Conservation (phyloP, 2,888 invertebrate species). For the Malthinus seriepunctatus region DNA sequence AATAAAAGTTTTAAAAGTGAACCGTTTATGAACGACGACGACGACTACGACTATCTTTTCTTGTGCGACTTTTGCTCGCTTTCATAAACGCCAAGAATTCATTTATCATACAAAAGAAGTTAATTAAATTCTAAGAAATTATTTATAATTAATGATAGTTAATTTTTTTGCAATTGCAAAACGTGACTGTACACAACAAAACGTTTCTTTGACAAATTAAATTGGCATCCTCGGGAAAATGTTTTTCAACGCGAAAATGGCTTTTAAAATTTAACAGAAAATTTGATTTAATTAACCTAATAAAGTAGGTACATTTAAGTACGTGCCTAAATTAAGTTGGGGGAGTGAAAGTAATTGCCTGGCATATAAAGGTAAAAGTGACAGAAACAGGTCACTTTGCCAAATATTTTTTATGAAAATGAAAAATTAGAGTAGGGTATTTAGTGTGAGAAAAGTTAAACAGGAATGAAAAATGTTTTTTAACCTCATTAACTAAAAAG, state of each 20-base stretch:
- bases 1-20: constrained; percentile 31
- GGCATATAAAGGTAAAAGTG: too few relatives aligned
- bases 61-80: constrained; percentile 19
- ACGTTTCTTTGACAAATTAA: constrained; percentile 1
- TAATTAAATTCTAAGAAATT: constrained; percentile 30
- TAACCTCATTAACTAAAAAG: constrained; percentile 5
- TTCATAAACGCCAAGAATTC: constrained; percentile 19
- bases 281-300: background rate
- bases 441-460: constrained; percentile 1
- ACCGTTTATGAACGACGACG: constrained; percentile 24
- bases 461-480: constrained; percentile 10
- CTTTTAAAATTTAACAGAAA: background rate
- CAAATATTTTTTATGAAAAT: too few relatives aligned
- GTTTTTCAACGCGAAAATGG: background rate
- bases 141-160: constrained; percentile 25
- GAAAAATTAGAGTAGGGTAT: too few relatives aligned
- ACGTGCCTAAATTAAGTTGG: too few relatives aligned
- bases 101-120: constrained; percentile 28
- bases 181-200: background rate
- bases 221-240: too few relatives aligned
- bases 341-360: too few relatives aligned
- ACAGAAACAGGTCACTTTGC: too few relatives aligned
- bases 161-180: constrained; percentile 13
- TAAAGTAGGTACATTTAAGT: too few relatives aligned
- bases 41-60: constrained; percentile 24